Conservation (phyloP, 2,888 invertebrate species). For the Branchipolynoe longqiensis region DNA sequence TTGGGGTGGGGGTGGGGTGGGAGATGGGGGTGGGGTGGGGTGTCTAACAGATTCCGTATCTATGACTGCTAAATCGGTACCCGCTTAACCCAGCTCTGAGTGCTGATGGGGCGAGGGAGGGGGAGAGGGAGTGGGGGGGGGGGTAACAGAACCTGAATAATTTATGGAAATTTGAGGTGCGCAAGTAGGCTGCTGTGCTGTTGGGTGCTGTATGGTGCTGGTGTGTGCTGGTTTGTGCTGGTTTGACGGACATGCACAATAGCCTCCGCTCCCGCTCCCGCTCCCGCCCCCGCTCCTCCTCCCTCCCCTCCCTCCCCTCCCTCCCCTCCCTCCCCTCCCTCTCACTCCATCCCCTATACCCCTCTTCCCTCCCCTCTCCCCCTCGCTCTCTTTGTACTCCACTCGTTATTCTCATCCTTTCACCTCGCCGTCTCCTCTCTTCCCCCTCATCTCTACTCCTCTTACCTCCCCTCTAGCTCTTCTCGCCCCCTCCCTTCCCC, state of each 20-base stretch:
- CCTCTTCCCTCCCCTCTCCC: no score
- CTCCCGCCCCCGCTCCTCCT: not conserved
- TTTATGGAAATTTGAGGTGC: constrained; percentile 43
- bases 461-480: no score
- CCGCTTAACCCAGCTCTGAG: constrained; percentile 11
- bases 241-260: no score
- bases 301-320: not conserved
- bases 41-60: constrained; percentile 25
- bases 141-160: constrained; percentile 49
- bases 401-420: no score
- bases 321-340: not conserved
- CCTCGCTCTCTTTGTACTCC: no score
- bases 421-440: no score
- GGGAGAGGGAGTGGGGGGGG: no score
- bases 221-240: not conserved
- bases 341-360: not conserved
- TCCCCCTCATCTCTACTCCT: no score
- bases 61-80: constrained; percentile 27
- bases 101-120: not conserved
- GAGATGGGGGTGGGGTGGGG: not conserved
- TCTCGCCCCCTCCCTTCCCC: no score
- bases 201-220: not conserved
- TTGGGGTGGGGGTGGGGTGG: no score
- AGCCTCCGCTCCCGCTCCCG: not conserved
- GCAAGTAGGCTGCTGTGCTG: not conserved